Evolutionary conservation across 2,113 vertebrate species (phyloP).

Genomic region (Galbula dea): DNA sequence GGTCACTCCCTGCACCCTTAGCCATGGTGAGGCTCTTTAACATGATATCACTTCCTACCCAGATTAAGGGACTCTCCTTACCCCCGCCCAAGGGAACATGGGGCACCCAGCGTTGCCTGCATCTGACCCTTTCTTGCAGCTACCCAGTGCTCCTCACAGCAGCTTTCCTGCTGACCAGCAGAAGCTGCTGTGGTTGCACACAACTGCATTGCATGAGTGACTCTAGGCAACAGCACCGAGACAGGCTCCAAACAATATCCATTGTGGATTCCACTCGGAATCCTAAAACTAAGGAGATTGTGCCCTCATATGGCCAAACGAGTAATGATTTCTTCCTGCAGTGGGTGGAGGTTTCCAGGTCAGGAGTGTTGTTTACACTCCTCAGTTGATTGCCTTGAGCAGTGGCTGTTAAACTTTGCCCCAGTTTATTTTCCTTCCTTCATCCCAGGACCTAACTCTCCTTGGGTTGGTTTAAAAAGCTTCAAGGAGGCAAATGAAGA

Average conservation of each 20-base stretch:
- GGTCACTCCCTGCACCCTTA: not conserved
- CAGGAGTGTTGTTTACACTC: slow-evolving; percentile 6
- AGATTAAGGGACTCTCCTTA: not conserved
- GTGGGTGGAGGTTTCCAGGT: not conserved
- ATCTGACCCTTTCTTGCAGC: not conserved
- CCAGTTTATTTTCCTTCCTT: slow-evolving; percentile 17
- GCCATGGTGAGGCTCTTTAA: not conserved
- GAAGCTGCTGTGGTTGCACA: not conserved
- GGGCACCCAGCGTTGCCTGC: not conserved
- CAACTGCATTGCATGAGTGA: not conserved
- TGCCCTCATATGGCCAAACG: slow-evolving; percentile 47
- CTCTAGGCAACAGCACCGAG: not conserved
- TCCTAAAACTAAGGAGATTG: slow-evolving; percentile 27
- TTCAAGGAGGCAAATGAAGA: not conserved
- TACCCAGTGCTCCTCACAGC: not conserved
- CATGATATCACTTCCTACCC: not conserved
- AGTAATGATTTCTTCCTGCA: not conserved
- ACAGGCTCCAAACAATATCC: not conserved
- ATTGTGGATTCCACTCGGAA: not conserved
- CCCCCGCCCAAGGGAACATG: not conserved
- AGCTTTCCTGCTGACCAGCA: not conserved
- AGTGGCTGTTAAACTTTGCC: not conserved
- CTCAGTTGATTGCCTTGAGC: not conserved
- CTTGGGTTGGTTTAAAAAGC: not conserved
- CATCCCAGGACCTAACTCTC: not conserved